Conservation (phyloP, 2,888 invertebrate genomes). For the Cryptocephalus moraei region DNA sequence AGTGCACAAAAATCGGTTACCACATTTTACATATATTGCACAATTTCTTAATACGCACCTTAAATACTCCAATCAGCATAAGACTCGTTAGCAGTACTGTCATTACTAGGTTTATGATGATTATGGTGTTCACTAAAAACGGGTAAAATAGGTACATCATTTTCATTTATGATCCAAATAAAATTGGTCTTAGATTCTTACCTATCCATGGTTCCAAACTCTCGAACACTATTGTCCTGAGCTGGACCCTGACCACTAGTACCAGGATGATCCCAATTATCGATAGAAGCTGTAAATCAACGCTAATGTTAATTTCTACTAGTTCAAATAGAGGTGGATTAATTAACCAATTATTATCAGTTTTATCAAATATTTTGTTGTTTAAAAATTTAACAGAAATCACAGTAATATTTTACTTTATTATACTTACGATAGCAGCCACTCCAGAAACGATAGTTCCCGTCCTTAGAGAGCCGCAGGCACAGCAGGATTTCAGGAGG, state of each 20-base stretch:
- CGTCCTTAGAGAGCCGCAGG: conserved; percentile 59
- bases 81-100: conserved; percentile 71
- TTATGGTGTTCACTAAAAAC: conserved; percentile 63
- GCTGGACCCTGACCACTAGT: conserved; percentile 46
- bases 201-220: conserved; percentile 56
- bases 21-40: too few relatives aligned
- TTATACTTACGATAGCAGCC: conserved; percentile 54
- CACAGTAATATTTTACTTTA: too few relatives aligned
- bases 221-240: conserved; percentile 70
- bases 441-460: conserved; percentile 66
- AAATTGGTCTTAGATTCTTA: conserved; percentile 34
- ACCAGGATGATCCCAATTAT: conserved; percentile 52
- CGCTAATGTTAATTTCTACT: not conserved
- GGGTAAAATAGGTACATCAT: conserved; percentile 5
- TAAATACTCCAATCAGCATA: conserved; percentile 62
- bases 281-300: conserved; percentile 46
- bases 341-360: too few relatives aligned
- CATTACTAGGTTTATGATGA: conserved; percentile 70
- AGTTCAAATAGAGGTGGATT: too few relatives aligned
- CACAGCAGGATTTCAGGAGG: conserved; percentile 56
- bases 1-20: too few relatives aligned
- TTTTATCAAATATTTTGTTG: not conserved
- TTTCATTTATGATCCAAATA: not conserved
- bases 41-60: too few relatives aligned
- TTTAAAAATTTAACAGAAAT: not conserved